Percentiles rank a stretch among this genome's conserved stretches.
These are phyloP conservation scores for Ramphastos sulfuratus DNA, from an alignment of 2,113 vertebrate genomes.

Conservation along the genomic window DNA sequence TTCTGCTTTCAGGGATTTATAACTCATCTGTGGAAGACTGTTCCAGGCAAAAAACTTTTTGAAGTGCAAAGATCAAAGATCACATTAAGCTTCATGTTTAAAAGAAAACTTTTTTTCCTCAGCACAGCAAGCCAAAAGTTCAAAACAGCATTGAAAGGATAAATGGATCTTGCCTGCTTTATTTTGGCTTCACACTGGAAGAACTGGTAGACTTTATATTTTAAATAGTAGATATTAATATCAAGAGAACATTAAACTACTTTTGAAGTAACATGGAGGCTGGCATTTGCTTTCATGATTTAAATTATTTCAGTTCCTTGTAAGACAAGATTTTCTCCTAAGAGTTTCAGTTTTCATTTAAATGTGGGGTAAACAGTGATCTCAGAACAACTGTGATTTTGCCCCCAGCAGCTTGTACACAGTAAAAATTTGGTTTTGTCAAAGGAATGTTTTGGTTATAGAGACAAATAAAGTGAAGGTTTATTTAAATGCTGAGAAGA, in stretches of 20 bases:
- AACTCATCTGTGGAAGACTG: constrained; percentile 16
- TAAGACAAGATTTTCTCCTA: neutral
- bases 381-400: neutral
- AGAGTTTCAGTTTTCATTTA: neutral
- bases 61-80: constrained; percentile 56
- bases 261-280: neutral
- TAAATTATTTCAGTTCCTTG: neutral
- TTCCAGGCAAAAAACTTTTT: constrained; percentile 36
- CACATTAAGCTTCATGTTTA: constrained; percentile 20
- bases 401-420: neutral
- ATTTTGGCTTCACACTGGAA: constrained; percentile 16
- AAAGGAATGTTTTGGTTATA: neutral
- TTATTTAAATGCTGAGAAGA: neutral
- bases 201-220: neutral
- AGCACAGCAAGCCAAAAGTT: constrained; percentile 11
- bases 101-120: constrained; percentile 21
- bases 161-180: constrained; percentile 9
- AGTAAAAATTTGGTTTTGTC: neutral
- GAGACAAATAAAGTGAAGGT: neutral
- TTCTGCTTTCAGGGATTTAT: neutral
- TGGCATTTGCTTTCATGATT: neutral
- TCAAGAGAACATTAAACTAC: neutral
- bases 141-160: constrained; percentile 7
- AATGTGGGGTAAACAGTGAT: neutral
- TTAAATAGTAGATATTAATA: neutral